Evolutionary conservation across 2,113 vertebrate genomes (phyloP).

Genomic region (Oreamnos americanus): DNA sequence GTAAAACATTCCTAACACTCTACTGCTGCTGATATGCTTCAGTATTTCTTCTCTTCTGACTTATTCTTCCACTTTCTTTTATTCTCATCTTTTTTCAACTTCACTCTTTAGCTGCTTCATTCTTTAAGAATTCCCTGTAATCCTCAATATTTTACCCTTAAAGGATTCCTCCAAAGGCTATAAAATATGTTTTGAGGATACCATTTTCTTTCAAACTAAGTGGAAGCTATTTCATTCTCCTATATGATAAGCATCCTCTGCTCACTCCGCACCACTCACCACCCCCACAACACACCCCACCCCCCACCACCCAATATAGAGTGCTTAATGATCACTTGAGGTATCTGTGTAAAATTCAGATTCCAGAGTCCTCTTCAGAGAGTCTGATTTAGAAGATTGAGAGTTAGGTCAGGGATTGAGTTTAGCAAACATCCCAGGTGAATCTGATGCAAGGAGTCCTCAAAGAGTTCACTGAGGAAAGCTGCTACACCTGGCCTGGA

Average conservation of each 20-base stretch:
- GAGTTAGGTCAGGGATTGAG: not conserved
- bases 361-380: not conserved
- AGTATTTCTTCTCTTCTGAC: not conserved
- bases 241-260: not conserved
- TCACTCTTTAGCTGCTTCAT: not conserved
- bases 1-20: not conserved
- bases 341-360: not conserved
- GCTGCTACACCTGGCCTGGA: not conserved
- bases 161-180: not conserved
- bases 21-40: not conserved
- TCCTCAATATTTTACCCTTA: not conserved
- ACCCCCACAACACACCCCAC: too few relatives aligned
- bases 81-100: not conserved
- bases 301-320: accelerated
- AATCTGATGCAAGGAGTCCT: not conserved
- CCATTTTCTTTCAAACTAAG: not conserved
- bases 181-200: not conserved
- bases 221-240: not conserved
- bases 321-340: not conserved
- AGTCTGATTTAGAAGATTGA: not conserved
- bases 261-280: not conserved
- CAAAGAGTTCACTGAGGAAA: not conserved
- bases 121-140: not conserved
- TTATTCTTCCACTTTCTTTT: not conserved
- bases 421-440: not conserved